Evolutionary conservation across 1,140 invertebrate species (phyloP).

Genomic region (Charaxes varanes): DNA sequence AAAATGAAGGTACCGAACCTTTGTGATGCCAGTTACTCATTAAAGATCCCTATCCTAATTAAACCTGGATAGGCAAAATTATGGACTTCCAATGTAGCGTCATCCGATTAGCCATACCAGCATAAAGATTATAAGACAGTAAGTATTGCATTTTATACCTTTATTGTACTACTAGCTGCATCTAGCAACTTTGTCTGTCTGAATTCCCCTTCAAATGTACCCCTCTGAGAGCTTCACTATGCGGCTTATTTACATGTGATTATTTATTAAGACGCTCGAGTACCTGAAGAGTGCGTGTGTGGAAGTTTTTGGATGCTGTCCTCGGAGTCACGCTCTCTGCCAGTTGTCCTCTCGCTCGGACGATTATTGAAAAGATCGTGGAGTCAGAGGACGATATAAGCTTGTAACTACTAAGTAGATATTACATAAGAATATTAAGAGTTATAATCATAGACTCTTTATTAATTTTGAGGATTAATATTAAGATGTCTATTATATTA

Average conservation of each 20-base stretch:
- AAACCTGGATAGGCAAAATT: too few species aligned
- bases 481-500: constrained; percentile 17
- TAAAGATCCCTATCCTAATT: too few species aligned
- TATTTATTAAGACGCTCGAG: constrained; percentile 62
- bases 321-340: constrained; percentile 36
- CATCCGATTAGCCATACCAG: too few species aligned
- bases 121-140: too few species aligned
- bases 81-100: too few species aligned
- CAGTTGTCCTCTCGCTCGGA: constrained; percentile 33
- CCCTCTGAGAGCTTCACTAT: constrained; percentile 55
- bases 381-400: constrained; percentile 46
- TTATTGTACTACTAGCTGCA: too few species aligned
- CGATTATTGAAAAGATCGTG: constrained; percentile 23
- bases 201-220: too few species aligned
- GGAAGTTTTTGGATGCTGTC: constrained; percentile 11
- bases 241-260: constrained; percentile 26
- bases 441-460: constrained; percentile 27
- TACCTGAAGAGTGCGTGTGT: constrained; percentile 64
- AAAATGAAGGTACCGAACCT: too few species aligned
- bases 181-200: too few species aligned
- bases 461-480: constrained; percentile 30
- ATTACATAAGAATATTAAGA: constrained; percentile 32
- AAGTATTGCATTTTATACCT: too few species aligned
- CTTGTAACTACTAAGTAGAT: constrained; percentile 72
- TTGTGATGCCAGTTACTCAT: too few species aligned